Conservation (phyloP, 2,113 vertebrate genomes). For the Addax nasomaculatus region DNA sequence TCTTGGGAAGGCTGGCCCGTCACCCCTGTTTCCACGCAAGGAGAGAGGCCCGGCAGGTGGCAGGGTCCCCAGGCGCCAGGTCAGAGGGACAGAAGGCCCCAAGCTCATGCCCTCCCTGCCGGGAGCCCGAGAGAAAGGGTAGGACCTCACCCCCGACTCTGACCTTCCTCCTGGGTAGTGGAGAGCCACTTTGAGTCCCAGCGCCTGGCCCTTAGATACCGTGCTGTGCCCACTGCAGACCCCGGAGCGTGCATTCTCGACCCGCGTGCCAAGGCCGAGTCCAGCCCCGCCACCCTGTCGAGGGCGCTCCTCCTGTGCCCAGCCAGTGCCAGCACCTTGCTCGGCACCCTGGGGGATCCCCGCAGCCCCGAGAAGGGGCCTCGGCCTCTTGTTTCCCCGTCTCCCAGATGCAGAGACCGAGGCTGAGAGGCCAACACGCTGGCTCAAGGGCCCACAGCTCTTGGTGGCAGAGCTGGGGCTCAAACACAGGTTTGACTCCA, state of each 20-base stretch:
- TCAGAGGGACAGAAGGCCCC: background rate
- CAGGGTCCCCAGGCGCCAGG: background rate
- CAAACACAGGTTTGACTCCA: background rate
- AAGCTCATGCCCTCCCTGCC: background rate
- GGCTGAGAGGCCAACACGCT: background rate
- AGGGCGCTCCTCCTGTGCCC: fast-evolving
- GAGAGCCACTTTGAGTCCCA: background rate
- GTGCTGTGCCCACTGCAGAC: background rate
- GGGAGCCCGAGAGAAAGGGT: too few relatives aligned
- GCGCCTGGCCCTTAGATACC: too few relatives aligned
- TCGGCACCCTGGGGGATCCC: fast-evolving
- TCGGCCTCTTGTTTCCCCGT: background rate
- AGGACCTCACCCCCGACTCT: background rate
- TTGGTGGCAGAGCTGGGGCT: background rate
- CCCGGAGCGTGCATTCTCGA: background rate
- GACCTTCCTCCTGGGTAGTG: background rate
- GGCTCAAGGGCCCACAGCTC: background rate
- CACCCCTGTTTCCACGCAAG: too few relatives aligned
- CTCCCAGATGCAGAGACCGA: background rate
- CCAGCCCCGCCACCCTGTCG: background rate
- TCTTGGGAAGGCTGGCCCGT: too few relatives aligned
- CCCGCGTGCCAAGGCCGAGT: background rate
- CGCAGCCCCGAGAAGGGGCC: too few relatives aligned
- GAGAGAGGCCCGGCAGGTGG: background rate
- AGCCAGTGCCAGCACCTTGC: fast-evolving